phyloP scores from a whole-genome alignment of 2,113 vertebrate species.

The Apaloderma vittatum region DNA sequence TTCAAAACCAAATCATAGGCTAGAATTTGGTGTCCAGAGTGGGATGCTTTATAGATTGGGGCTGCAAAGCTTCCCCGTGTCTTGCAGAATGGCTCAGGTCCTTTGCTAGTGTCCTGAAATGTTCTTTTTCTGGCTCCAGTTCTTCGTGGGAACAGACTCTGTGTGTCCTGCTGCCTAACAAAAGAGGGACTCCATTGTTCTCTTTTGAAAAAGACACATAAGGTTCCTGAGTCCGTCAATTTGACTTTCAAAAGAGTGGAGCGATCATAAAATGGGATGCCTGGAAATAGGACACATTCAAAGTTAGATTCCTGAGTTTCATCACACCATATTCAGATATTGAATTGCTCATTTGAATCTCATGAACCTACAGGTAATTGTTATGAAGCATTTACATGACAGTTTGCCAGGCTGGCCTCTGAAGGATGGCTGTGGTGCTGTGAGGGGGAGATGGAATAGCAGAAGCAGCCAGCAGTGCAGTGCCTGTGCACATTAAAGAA shows the following conservation, averaged over 20 bases:
- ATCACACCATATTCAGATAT: background rate
- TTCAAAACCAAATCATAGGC: background rate
- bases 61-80: background rate
- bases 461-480: background rate
- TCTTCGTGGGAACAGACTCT: background rate
- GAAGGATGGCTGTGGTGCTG: background rate
- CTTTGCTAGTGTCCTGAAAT: background rate
- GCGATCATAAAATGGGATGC: background rate
- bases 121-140: background rate
- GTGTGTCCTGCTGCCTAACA: background rate
- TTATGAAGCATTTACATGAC: background rate
- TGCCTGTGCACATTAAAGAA: background rate
- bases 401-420: background rate
- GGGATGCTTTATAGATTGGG: background rate
- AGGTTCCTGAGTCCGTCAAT: background rate
- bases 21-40: background rate
- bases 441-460: background rate
- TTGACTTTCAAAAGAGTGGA: background rate
- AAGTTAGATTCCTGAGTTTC: background rate
- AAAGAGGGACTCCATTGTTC: background rate
- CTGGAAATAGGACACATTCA: conserved; percentile 19
- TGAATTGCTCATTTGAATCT: conserved; percentile 15
- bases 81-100: background rate
- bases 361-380: conserved; percentile 18
- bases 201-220: background rate